phyloP scores from a whole-genome alignment of 1,140 invertebrate species.

The Hypsibius dujardini region DNA sequence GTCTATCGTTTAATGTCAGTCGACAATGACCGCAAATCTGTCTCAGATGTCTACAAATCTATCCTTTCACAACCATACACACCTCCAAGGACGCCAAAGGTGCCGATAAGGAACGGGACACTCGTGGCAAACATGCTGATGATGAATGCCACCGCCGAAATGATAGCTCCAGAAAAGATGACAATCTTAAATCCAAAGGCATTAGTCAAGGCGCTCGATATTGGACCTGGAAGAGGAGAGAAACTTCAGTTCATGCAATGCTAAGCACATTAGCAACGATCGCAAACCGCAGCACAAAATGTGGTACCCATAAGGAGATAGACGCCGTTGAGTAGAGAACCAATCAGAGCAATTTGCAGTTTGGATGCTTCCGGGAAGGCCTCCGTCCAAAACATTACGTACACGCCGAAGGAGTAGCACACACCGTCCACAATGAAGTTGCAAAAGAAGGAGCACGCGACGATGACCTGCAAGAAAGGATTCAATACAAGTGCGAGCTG shows the following conservation, averaged over 20 bases:
- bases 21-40: too few relatives aligned
- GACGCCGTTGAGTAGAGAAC: constrained; percentile 28
- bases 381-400: constrained; percentile 4
- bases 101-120: constrained; percentile 72
- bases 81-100: constrained; percentile 84
- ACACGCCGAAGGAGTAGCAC: constrained; percentile 33
- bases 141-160: constrained; percentile 67
- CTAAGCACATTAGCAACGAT: constrained; percentile 17
- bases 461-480: constrained; percentile 13
- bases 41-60: too few relatives aligned
- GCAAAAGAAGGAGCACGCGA: constrained; percentile 71
- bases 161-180: constrained; percentile 68
- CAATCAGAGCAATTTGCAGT: constrained; percentile 23
- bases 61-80: too few relatives aligned
- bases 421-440: constrained; percentile 92
- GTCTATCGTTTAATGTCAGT: too few relatives aligned
- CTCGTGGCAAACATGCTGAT: constrained; percentile 66
- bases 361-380: background rate
- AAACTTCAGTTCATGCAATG: too few relatives aligned
- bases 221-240: constrained; percentile 48
- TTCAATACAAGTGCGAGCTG: too few relatives aligned
- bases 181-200: constrained; percentile 81
- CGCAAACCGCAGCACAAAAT: constrained; percentile 25
- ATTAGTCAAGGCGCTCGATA: constrained; percentile 85
- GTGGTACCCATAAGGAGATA: constrained; percentile 27